Evolutionary conservation across 1,140 invertebrate genomes (phyloP).

Genomic region (Drosophila pallidifrons): DNA sequence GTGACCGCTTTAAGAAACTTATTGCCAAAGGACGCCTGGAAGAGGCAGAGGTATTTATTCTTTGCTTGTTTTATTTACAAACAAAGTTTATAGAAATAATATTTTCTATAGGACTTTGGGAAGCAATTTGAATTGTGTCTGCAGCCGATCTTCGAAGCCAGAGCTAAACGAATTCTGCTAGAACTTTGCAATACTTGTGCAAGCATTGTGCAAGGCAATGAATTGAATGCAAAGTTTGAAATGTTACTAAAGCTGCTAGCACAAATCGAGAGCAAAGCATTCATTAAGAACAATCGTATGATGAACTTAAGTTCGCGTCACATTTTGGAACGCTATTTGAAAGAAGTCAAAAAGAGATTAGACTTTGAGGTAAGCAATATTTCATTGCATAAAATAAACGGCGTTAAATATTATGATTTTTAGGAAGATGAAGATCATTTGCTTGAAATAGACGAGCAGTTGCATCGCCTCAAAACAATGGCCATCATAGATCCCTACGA

Average conservation of each 20-base stretch:
- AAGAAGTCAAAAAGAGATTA: conserved; percentile 65
- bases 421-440: conserved; percentile 69
- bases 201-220: neutral
- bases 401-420: neutral
- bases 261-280: conserved; percentile 69
- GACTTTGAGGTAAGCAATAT: conserved; percentile 61
- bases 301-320: conserved; percentile 73
- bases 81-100: no score
- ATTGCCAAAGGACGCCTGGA: conserved; percentile 79
- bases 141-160: conserved; percentile 81
- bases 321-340: conserved; percentile 66
- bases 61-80: neutral
- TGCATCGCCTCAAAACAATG: conserved; percentile 78
- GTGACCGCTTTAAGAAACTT: conserved; percentile 80
- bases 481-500: conserved; percentile 83
- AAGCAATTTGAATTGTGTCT: conserved; percentile 78
- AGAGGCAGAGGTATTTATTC: conserved; percentile 70
- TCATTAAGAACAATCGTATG: conserved; percentile 74
- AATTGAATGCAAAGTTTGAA: conserved; percentile 54
- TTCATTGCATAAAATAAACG: neutral
- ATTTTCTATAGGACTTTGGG: conserved; percentile 60
- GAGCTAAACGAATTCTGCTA: conserved; percentile 71
- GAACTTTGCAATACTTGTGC: conserved; percentile 60
- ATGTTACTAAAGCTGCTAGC: conserved; percentile 55
- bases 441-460: conserved; percentile 77